Percentiles rank a stretch among this genome's conserved stretches.
These are phyloP conservation scores for Callospermophilus lateralis DNA, from an alignment of 2,113 vertebrate species.

Conservation along the genomic window DNA sequence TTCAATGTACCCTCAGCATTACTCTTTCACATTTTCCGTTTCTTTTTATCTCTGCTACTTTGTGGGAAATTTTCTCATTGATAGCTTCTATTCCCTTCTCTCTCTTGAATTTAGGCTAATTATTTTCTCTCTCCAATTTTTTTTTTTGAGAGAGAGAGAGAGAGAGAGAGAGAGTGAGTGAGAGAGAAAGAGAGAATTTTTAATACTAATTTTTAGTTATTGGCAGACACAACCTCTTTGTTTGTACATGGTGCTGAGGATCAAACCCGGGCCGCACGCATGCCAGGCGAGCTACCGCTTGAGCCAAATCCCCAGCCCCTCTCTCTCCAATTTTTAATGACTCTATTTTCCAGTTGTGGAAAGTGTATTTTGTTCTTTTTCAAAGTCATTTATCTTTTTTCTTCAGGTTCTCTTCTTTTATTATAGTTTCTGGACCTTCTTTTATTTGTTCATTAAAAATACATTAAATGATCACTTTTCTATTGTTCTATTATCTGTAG, in stretches of 20 bases:
- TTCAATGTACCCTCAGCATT: neutral
- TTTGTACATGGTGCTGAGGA: too few relatives aligned
- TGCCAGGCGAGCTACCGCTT: too few relatives aligned
- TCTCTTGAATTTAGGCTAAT: neutral
- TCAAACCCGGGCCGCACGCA: too few relatives aligned
- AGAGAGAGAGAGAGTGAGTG: too few relatives aligned
- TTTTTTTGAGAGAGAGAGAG: too few relatives aligned
- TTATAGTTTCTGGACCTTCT: neutral
- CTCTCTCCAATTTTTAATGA: neutral
- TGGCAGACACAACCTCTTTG: too few relatives aligned
- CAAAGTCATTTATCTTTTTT: neutral
- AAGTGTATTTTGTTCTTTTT: neutral
- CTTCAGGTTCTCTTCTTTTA: neutral
- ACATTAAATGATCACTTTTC: neutral
- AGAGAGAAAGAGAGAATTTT: too few relatives aligned
- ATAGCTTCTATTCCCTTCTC: neutral
- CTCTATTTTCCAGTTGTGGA: neutral
- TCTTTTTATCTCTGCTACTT: neutral
- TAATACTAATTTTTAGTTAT: too few relatives aligned
- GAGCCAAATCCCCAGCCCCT: too few relatives aligned
- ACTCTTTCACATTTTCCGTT: neutral
- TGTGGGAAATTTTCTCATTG: neutral
- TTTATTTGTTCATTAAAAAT: neutral
- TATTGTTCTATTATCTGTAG: neutral
- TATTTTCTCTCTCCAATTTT: neutral